Conservation (phyloP, 2,113 vertebrate genomes). For the Pipra filicauda region DNA sequence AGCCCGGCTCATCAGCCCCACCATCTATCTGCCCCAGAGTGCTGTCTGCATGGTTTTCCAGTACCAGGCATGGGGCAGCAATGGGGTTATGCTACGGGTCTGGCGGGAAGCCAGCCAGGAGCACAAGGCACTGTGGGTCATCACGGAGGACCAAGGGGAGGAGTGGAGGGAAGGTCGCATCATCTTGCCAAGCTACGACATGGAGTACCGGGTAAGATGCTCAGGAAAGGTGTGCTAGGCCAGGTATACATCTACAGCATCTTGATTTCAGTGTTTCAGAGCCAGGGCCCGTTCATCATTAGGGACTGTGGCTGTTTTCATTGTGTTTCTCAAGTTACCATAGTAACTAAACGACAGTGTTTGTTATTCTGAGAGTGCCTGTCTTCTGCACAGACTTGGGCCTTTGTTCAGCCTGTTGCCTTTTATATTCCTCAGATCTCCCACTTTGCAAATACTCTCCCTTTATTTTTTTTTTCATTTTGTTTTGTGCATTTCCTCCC, state of each 20-base stretch:
- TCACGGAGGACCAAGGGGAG: constrained; percentile 87
- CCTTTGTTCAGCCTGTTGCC: constrained; percentile 78
- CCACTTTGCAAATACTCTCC: constrained; percentile 56
- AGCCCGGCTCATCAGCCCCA: constrained; percentile 88
- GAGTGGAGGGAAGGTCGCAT: constrained; percentile 93
- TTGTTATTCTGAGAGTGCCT: constrained; percentile 82
- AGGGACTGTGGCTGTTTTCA: constrained; percentile 74
- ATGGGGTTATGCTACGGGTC: constrained; percentile 83
- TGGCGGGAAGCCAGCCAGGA: constrained; percentile 85
- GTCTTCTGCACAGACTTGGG: constrained; percentile 73
- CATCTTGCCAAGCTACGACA: constrained; percentile 90
- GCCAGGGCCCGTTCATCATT: constrained; percentile 68
- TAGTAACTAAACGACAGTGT: constrained; percentile 80
- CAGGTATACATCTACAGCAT: constrained; percentile 2
- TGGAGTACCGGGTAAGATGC: constrained; percentile 86
- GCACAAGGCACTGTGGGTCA: constrained; percentile 87
- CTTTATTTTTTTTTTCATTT: not conserved
- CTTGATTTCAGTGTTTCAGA: constrained; percentile 63
- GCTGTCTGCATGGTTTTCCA: constrained; percentile 91
- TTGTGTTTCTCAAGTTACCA: constrained; percentile 77
- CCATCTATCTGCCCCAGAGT: constrained; percentile 82
- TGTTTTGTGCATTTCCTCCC: not conserved
- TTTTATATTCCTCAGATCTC: constrained; percentile 71
- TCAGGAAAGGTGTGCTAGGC: not conserved
- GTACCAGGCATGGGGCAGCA: constrained; percentile 87